These are phyloP conservation scores for Adelges cooleyi DNA, from an alignment of 1,140 invertebrate species.

Conservation along the genomic window DNA sequence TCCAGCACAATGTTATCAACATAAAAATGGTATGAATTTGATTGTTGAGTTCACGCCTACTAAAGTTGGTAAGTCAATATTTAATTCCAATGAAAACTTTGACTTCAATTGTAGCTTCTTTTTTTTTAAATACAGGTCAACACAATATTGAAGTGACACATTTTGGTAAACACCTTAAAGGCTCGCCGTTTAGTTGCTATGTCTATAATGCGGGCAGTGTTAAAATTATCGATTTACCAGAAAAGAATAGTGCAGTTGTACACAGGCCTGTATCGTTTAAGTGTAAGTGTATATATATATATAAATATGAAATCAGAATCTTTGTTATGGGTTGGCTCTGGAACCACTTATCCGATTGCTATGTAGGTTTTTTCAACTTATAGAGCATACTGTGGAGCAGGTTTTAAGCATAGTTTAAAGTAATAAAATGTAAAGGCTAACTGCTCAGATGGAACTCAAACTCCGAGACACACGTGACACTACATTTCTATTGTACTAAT, in stretches of 20 bases:
- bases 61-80: constrained; percentile 46
- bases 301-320: not conserved
- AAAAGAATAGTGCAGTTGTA: constrained; percentile 59
- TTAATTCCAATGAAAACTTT: not conserved
- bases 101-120: constrained; percentile 30
- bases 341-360: no score
- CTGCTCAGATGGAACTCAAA: no score
- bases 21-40: constrained; percentile 75
- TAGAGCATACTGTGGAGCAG: not conserved
- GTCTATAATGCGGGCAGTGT: constrained; percentile 81
- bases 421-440: no score
- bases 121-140: constrained; percentile 43
- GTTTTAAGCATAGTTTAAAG: no score
- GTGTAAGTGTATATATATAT: no score
- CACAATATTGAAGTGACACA: constrained; percentile 82
- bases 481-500: no score
- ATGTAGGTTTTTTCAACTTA: not conserved
- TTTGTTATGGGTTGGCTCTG: not conserved
- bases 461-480: no score
- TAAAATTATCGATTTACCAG: constrained; percentile 56
- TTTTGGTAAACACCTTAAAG: constrained; percentile 77
- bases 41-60: constrained; percentile 84
- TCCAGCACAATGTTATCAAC: constrained; percentile 87
- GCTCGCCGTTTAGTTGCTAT: constrained; percentile 91
- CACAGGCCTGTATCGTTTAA: constrained; percentile 75